Conservation (phyloP, 2,797 vertebrate species). For the Acipenser oxyrinchus region DNA sequence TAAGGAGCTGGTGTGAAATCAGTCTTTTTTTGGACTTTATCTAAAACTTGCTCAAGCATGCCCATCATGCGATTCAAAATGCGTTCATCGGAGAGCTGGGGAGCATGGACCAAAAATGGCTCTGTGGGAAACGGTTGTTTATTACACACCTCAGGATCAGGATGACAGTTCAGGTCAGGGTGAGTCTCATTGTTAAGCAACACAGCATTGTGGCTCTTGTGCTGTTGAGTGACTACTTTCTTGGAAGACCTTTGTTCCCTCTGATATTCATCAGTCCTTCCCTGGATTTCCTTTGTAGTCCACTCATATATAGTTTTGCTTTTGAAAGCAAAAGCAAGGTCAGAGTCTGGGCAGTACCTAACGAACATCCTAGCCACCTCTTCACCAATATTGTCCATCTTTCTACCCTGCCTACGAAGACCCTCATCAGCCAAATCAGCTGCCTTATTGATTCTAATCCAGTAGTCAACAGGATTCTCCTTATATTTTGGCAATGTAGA, state of each 20-base stretch:
- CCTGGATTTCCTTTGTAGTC: conserved; percentile 3
- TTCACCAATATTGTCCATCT: neutral
- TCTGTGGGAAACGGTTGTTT: neutral
- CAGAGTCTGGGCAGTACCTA: neutral
- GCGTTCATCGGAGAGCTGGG: neutral
- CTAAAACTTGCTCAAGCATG: neutral
- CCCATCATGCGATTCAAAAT: neutral
- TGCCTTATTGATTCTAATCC: neutral
- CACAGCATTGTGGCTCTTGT: neutral
- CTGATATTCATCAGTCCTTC: conserved; percentile 5
- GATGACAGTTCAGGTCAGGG: neutral
- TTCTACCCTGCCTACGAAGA: neutral
- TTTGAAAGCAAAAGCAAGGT: neutral
- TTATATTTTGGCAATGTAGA: neutral
- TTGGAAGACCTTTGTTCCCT: neutral
- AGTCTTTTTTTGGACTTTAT: neutral
- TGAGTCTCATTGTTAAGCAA: neutral
- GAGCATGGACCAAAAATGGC: neutral
- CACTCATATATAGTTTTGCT: conserved; percentile 2
- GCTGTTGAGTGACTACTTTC: neutral
- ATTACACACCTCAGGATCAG: neutral
- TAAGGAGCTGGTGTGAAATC: neutral
- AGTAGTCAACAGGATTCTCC: neutral
- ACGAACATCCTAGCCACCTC: neutral
- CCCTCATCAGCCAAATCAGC: neutral